A percentile compares a stretch with the other conserved stretches of the same genome.
Evolutionary conservation across 35 echinoderm and acorn worm genomes (phyloP).

Genomic region (Eucidaris tribuloides): DNA sequence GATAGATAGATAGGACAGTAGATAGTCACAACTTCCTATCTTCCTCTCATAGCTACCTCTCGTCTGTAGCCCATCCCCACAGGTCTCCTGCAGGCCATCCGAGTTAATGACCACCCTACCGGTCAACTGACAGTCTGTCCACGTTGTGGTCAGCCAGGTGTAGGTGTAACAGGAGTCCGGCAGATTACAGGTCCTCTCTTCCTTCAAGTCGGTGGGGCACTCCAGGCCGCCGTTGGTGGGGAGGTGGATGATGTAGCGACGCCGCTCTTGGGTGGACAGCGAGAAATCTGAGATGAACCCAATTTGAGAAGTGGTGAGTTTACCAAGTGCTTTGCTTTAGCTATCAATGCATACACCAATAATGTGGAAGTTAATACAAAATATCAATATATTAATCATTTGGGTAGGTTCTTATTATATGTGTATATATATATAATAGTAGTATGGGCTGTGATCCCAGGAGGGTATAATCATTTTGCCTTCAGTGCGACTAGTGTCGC

Average conservation of each 20-base stretch:
- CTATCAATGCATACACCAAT: too few relatives aligned
- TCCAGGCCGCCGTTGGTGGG: slow-evolving; percentile 24
- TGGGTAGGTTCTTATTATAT: too few relatives aligned
- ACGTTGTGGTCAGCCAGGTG: slow-evolving; percentile 50
- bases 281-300: neutral
- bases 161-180: slow-evolving; percentile 71
- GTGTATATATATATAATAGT: too few relatives aligned
- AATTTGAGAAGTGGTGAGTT: neutral
- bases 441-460: too few relatives aligned
- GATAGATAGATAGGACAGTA: too few relatives aligned
- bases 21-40: too few relatives aligned
- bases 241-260: slow-evolving; percentile 66
- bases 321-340: too few relatives aligned
- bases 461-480: too few relatives aligned
- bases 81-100: slow-evolving; percentile 12
- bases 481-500: too few relatives aligned
- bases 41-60: slow-evolving; percentile 68
- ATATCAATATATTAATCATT: too few relatives aligned
- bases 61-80: slow-evolving; percentile 77
- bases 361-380: too few relatives aligned
- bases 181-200: slow-evolving; percentile 48
- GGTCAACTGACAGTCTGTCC: slow-evolving; percentile 49
- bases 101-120: neutral
- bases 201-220: slow-evolving; percentile 49
- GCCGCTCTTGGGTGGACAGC: slow-evolving; percentile 27